Conservation (phyloP, 2,888 invertebrate genomes). For the Coronaproctus castanopsis region DNA sequence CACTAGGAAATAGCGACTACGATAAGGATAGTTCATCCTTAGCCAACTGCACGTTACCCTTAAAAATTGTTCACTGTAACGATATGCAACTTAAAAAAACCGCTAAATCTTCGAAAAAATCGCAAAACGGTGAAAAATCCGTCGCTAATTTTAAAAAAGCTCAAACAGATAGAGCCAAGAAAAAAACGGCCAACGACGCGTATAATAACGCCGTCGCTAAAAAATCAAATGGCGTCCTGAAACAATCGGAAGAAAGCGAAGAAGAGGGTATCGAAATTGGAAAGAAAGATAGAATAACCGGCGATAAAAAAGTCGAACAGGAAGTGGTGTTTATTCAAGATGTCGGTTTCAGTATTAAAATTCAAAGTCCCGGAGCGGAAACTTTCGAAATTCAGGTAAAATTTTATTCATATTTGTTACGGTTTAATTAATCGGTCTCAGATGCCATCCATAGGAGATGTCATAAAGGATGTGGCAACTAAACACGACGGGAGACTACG, state of each 20-base stretch:
- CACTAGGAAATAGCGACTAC: background rate
- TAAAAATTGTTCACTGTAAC: background rate
- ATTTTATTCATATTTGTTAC: too few relatives aligned
- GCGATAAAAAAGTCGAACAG: conserved; percentile 32
- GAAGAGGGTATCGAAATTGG: conserved; percentile 7
- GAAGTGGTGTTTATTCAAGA: conserved; percentile 79
- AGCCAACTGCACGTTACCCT: background rate
- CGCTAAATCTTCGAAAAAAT: background rate
- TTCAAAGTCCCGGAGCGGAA: conserved; percentile 76
- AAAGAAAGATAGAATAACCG: conserved; percentile 10
- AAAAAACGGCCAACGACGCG: background rate
- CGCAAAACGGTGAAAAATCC: background rate
- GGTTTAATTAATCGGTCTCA: too few relatives aligned
- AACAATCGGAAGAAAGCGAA: conserved; percentile 2
- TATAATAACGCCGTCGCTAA: background rate
- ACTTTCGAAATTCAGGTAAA: conserved; percentile 75
- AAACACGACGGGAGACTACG: too few relatives aligned
- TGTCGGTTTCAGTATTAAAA: conserved; percentile 80
- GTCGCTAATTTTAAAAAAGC: background rate
- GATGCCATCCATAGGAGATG: too few relatives aligned
- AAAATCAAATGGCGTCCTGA: background rate
- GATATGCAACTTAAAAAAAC: background rate
- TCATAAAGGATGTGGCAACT: too few relatives aligned
- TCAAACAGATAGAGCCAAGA: background rate
- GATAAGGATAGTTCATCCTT: background rate